Base-by-base conservation (phyloP, 2,888 invertebrate genomes). In the Latrodectus hesperus region DNA sequence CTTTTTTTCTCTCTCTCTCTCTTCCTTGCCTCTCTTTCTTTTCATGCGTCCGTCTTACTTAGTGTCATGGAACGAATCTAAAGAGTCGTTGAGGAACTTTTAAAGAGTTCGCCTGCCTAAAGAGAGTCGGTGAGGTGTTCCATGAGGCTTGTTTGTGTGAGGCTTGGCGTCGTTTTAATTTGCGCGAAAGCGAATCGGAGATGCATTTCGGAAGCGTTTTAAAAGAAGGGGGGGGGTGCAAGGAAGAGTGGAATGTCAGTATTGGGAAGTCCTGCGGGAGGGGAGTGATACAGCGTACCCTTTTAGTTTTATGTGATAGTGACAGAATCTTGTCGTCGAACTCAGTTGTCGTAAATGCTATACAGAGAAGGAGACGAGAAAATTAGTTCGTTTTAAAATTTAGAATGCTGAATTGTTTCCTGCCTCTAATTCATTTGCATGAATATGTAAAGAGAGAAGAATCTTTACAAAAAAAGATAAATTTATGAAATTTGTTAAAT, bases 41-140 rank as follows among this genome's bases (percentile, higher is more conserved):
- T 60, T 60, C 55, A 38, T 38, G 38, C 38, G 60, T 80, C 80
- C 72, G 80, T 80, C 80, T 80, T 80, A 80, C 80, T 80, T 80
- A 80, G 49, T 80, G 80, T 72, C 80, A 80, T 26, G 80, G 26
- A 12, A 60, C 64, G 80, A 72, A 64, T 71, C 64, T 72, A 64
- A 72, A 64, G 72, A 64, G 22, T 53, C 78, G 70, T 78, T 78
- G 38, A 78, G 65, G 80, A 80, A 60, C 14, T 72, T 65, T 78
- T 72, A 73, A 72, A 80, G 72, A 72, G 55, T 72, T 60, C 80
- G 17, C 72, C 72, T 60, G 38, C 38, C 38, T 60, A 80, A 64
- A 60, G 38, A 38, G 73, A 81, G 81, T 74, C 74, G 60, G 74
- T 74, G 17, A 26, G 70, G n/a, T 55, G 78, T 78, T 78, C 38